Percentiles rank a stretch among this genome's conserved stretches.
Conservation (phyloP, 1,140 invertebrate genomes). For the Neotoxoptera formosana region DNA sequence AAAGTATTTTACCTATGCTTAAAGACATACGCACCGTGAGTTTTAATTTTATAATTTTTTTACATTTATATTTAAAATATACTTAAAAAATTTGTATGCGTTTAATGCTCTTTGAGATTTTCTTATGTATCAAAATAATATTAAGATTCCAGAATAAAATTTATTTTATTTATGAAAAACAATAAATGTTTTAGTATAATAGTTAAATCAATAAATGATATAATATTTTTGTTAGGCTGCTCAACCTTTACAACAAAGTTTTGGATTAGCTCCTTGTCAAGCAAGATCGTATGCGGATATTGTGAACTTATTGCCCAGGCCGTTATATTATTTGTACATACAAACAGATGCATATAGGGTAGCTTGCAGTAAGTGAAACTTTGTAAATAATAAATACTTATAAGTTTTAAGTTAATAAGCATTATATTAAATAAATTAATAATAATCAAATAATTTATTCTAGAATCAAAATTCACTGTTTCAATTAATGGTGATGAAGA, state of each 20-base stretch:
- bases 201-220: background rate
- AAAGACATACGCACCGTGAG: slow-evolving; percentile 49
- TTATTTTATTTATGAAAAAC: background rate
- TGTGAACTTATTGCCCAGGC: slow-evolving; percentile 45
- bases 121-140: background rate
- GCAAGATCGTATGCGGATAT: slow-evolving; percentile 42
- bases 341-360: slow-evolving; percentile 48
- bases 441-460: background rate
- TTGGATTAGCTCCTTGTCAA: slow-evolving; percentile 53
- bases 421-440: background rate
- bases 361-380: slow-evolving; percentile 38
- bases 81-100: no score
- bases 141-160: background rate
- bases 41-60: background rate
- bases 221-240: slow-evolving; percentile 19
- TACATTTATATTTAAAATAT: background rate
- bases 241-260: slow-evolving; percentile 50
- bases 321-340: slow-evolving; percentile 52
- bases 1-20: slow-evolving; percentile 53
- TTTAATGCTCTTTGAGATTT: background rate
- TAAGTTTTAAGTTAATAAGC: background rate
- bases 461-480: slow-evolving; percentile 38
- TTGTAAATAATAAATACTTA: background rate
- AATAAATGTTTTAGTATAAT: background rate
- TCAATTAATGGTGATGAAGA: slow-evolving; percentile 50